Conservation (phyloP, 2,888 invertebrate genomes). For the Drosophila multiciliata region DNA sequence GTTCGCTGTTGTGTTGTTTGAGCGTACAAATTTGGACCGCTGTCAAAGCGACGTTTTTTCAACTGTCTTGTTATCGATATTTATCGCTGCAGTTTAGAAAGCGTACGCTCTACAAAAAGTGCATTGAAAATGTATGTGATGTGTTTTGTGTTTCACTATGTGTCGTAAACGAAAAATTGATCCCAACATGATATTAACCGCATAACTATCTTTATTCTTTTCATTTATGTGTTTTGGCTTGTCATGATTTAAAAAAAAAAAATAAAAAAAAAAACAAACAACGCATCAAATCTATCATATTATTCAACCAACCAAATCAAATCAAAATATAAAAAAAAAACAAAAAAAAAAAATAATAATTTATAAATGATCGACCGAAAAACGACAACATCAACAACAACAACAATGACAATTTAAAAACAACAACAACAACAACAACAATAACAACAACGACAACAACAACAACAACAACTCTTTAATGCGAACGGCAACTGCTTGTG, state of each 20-base stretch:
- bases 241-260: conserved; percentile 45
- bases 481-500: conserved; percentile 75
- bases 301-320: conserved; percentile 26
- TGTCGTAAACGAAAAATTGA: conserved; percentile 45
- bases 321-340: conserved; percentile 9
- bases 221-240: conserved; percentile 62
- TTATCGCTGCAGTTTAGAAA: conserved; percentile 29
- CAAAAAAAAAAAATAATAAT: conserved; percentile 14
- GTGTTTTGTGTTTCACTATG: conserved; percentile 55
- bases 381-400: conserved; percentile 53
- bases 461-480: conserved; percentile 64
- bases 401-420: conserved; percentile 20
- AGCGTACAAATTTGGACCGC: background rate
- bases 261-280: conserved; percentile 34
- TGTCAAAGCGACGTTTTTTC: conserved; percentile 16
- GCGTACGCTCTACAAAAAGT: conserved; percentile 15
- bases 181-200: conserved; percentile 61
- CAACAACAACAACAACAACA: conserved; percentile 18
- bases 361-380: conserved; percentile 47
- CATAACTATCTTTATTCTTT: conserved; percentile 66
- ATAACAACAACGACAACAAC: conserved; percentile 19
- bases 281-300: conserved; percentile 46
- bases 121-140: conserved; percentile 23
- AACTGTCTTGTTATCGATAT: conserved; percentile 13
- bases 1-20: conserved; percentile 69